Base-by-base conservation (phyloP, 1,140 invertebrate species). In the Whitmania pigra region DNA sequence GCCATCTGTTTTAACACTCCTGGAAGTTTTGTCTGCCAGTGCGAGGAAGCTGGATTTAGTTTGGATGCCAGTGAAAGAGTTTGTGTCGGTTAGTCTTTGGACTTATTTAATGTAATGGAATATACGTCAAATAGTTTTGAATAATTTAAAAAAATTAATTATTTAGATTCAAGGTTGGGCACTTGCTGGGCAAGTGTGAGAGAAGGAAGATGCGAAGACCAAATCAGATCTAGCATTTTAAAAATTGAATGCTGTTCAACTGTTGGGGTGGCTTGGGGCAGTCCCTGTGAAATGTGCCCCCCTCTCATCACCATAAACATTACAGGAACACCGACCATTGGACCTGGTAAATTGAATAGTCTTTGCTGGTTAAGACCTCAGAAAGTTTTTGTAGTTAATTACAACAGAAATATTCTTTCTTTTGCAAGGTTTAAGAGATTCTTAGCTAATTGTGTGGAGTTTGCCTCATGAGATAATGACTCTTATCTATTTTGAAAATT, bases 241-340 rank as follows among this genome's bases (percentile, higher is more conserved):
- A 86, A 87, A 77, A 88, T 88, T 11, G 90, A 93, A 79, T 94
- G 91, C 80, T 94, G 92, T 82, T 91, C 90, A 77, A 90, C 89
- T n/a, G 86, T 93, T 22, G 91, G 92, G 0, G 85, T 90, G 63
- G 91, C 90, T 22, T 94, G 91, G 92, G 92, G 92, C 6, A 92
- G 90, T 75, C 92, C 92, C 0, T 93, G 91, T 80, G 88, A 90
- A 79, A 80, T 86, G 40, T 92, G 76, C 77, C 54, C 75, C 72
- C 36, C 81, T 79, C 73, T 76, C 78, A 36, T 22, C 69, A 31
- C 25, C 69, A 36, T 40, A 27, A 29, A 27, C 31, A 71, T 54
- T n/a, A 22, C 77, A 76, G 55, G 75, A 75, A 29, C 22, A 53
- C 27, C 25, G 3, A 69, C 66, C 22, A 40, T 73, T 20, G 40